A percentile compares a stretch with the other conserved stretches of the same genome.
phyloP scores from a whole-genome alignment of 1,140 invertebrate genomes.

The Drosophila nigromelanica region DNA sequence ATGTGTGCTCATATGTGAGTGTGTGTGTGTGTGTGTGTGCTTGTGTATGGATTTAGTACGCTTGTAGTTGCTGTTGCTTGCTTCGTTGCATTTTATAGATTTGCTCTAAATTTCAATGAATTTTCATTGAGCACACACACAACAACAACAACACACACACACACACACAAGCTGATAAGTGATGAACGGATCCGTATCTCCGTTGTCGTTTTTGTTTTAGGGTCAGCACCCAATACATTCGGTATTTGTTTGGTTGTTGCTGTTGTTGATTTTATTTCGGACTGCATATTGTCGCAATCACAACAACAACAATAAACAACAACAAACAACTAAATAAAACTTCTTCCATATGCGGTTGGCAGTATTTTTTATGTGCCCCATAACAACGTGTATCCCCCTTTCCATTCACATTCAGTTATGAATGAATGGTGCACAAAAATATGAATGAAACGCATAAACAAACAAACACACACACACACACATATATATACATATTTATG shows the following conservation, averaged over 20 bases:
- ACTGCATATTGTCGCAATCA: constrained; percentile 62
- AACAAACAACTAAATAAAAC: constrained; percentile 22
- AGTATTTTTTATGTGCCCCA: constrained; percentile 21
- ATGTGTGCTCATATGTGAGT: not conserved
- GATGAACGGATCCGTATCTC: constrained; percentile 66
- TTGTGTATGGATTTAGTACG: constrained; percentile 29
- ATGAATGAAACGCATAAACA: constrained; percentile 59
- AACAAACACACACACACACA: constrained; percentile 6
- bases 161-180: constrained; percentile 64
- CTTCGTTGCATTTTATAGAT: constrained; percentile 80
- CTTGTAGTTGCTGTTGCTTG: constrained; percentile 50
- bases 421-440: constrained; percentile 52
- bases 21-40: not conserved
- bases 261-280: constrained; percentile 6
- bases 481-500: constrained; percentile 4
- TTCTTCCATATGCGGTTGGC: constrained; percentile 40
- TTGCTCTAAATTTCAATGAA: constrained; percentile 81
- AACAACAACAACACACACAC: constrained; percentile 1
- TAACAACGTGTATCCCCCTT: constrained; percentile 1
- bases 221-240: constrained; percentile 67
- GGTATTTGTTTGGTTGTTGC: constrained; percentile 14
- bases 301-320: constrained; percentile 21
- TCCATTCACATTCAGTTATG: constrained; percentile 66
- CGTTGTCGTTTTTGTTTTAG: constrained; percentile 52
- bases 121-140: constrained; percentile 73